Percentiles rank a stretch among this genome's conserved stretches.
Conservation (phyloP, 2,113 vertebrate genomes). For the Malurus alboscapulatus region DNA sequence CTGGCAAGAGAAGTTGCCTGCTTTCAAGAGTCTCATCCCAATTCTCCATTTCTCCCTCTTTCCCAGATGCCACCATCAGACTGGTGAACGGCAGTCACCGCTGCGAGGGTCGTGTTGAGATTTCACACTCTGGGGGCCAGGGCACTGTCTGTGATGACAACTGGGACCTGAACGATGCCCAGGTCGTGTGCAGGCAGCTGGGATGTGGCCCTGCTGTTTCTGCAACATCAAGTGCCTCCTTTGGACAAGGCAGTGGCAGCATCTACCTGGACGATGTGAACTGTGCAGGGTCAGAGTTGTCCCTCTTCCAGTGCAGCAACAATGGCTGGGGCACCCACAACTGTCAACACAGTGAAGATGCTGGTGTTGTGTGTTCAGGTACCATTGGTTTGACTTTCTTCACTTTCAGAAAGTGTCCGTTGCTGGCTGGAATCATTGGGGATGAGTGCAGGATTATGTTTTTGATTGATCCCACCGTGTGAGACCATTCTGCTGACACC, state of each 20-base stretch:
- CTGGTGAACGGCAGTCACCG: neutral
- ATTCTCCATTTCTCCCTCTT: rapidly evolving
- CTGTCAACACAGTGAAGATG: conserved; percentile 33
- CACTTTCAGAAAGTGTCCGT: rapidly evolving
- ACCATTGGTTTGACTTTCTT: neutral
- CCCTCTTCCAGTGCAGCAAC: conserved; percentile 33
- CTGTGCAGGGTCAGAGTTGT: neutral
- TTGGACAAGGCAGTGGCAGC: conserved; percentile 18
- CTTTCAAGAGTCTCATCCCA: rapidly evolving
- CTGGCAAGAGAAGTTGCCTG: rapidly evolving
- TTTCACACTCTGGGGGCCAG: neutral
- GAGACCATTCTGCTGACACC: rapidly evolving
- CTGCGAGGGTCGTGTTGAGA: neutral
- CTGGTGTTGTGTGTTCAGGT: conserved; percentile 58
- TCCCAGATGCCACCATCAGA: neutral
- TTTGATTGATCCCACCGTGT: rapidly evolving
- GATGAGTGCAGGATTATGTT: rapidly evolving
- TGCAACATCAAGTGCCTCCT: neutral
- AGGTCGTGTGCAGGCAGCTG: conserved; percentile 56
- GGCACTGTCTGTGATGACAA: conserved; percentile 56
- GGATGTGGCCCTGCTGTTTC: conserved; percentile 35
- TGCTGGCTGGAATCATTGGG: rapidly evolving
- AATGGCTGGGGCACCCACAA: neutral
- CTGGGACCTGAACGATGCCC: conserved; percentile 48
- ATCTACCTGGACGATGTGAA: neutral